Evolutionary conservation across 2,113 vertebrate genomes (phyloP), one percentile per base, ranked within the genome.

Genomic region (Phocoena sinus): DNA sequence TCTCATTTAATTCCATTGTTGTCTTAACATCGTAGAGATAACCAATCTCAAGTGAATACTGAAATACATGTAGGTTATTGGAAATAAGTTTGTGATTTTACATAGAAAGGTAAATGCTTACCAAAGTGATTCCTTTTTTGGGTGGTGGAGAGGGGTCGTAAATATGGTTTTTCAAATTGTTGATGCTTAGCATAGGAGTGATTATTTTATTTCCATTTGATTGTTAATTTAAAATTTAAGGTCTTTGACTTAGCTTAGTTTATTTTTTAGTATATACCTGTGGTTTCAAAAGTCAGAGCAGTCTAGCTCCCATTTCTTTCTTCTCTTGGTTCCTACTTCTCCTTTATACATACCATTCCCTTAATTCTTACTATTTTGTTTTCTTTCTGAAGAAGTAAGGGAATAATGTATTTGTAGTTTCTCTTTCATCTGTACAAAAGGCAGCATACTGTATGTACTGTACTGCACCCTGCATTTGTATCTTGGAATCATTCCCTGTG

Each of bases 1-100:
- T 95, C 36, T 88, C 38, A 58, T 74, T 95, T 63, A 91, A 70
- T 94, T 97, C 10, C 21, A 70, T 89, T 73, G 50, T 94, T 94
- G 20, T 96, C 44, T 63, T 94, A 20, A 71, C 82, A 12, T 87
- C 21, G 65, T 89, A 8, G 81, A 81, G 31, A 63, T 76, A 31
- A 71, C 25, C 11, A 71, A 33, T 33, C 41, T 86, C 41, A 92
- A 68, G 67, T 80, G 31, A 89, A 36, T 77, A 31, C 18, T 71
- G 26, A 92, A 84, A 44, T 94, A 41, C 12, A n/a, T 63, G 3
- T 81, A 87, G 36, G 50, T 92, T 38, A 50, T 93, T 91, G 23
- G 38, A 80, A 80, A 74, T 79, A 56, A 92, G 56, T 14, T 65
- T 89, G 41, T 31, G 47, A 76, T 95, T 92, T 97, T 81, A 86